Evolutionary conservation across 2,888 invertebrate genomes (phyloP), one percentile per base, ranked within the genome.

Genomic region (Rotaria socialis): DNA sequence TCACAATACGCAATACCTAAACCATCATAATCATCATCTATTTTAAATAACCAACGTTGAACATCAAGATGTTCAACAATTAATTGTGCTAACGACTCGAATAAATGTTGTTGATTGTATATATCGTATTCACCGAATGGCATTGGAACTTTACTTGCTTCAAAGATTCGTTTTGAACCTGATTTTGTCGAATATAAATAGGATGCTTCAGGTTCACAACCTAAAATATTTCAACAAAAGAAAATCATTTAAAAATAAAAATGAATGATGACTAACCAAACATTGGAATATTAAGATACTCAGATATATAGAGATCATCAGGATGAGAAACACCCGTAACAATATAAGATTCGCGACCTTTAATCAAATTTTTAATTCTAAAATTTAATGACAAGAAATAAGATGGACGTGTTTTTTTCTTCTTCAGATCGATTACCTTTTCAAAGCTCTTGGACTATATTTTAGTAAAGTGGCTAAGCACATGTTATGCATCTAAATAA

Each of bases 81-180:
- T 84, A 91, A 89, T 89, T 91, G 90, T 22, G 91, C 90, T 84
- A 91, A 88, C 85, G 90, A 89, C 85, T 91, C 91, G 87, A 90
- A 89, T 24, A 91, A 88, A 90, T 90, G 91, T n/a, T 89, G 90
- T 35, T 90, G 88, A 87, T 89, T 91, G 88, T 91, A 91, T 16
- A 91, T 89, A 88, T 91, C 91, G 87, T 89, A 90, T 88, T 90
- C 91, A 85, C 90, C 90, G 0, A 90, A 91, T 14, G 91, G 91
- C 84, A 89, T 89, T 27, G 89, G 88, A 7, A 90, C 90, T 55
- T 89, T 89, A 74, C 90, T 90, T 88, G 89, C 89, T 85, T 89
- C 89, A 88, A 91, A 91, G 56, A 91, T 90, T 52, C 91, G 88
- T 88, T 91, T 91, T 87, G 90, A 89, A 4, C 91, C 91, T 22